Conservation (phyloP, 1,140 invertebrate species). For the Drosophila ohnishii region DNA sequence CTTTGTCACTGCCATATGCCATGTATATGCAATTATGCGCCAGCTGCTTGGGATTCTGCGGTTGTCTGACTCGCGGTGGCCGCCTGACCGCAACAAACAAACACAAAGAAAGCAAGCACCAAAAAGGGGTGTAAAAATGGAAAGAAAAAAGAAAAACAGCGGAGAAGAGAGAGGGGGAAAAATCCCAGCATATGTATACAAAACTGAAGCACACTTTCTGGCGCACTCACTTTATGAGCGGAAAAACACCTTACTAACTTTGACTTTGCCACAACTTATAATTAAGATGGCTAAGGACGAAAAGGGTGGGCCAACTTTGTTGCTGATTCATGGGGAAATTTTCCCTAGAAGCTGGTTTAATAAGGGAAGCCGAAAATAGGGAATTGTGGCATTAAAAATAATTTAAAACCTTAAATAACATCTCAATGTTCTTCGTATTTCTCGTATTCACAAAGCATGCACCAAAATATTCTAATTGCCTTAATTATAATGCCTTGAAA, state of each 20-base stretch:
- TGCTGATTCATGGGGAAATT: constrained; percentile 19
- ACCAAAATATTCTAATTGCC: neutral
- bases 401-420: neutral
- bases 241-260: constrained; percentile 56
- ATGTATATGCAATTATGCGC: constrained; percentile 59
- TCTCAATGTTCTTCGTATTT: neutral
- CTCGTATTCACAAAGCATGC: too few relatives aligned
- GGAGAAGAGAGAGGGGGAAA: neutral
- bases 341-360: neutral
- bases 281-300: constrained; percentile 51
- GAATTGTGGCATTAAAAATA: neutral
- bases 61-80: constrained; percentile 53
- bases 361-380: neutral
- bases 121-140: constrained; percentile 12
- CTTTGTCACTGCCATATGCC: constrained; percentile 45
- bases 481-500: constrained; percentile 5
- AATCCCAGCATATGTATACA: constrained; percentile 23
- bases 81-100: constrained; percentile 55
- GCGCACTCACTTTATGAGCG: constrained; percentile 36
- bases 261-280: constrained; percentile 66
- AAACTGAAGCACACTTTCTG: constrained; percentile 62
- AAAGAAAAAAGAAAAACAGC: neutral
- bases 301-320: constrained; percentile 23
- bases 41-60: constrained; percentile 55
- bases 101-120: constrained; percentile 26